These are phyloP conservation scores for Brachystomella parvula DNA, from an alignment of 1,140 invertebrate genomes.

Conservation along the genomic window DNA sequence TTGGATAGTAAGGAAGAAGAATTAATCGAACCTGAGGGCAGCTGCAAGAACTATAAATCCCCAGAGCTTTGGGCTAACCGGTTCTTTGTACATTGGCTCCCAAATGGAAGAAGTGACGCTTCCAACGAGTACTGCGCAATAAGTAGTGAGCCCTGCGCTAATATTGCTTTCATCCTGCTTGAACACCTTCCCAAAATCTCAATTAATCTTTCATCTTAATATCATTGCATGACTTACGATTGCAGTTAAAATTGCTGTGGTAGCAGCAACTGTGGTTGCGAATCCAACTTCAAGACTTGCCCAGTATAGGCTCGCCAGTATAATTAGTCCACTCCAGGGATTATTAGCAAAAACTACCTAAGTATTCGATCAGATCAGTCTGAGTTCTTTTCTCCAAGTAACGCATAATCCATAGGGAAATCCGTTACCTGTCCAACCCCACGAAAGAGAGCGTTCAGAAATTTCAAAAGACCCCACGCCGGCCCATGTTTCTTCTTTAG, in stretches of 20 bases:
- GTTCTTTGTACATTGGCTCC: slow-evolving; percentile 41
- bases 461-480: slow-evolving; percentile 39
- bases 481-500: slow-evolving; percentile 40
- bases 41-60: slow-evolving; percentile 28
- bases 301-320: slow-evolving; percentile 40
- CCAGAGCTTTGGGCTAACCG: slow-evolving; percentile 22
- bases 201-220: no score
- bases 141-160: slow-evolving; percentile 44
- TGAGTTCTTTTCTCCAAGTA: neutral
- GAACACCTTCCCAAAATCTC: slow-evolving; percentile 39
- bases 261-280: slow-evolving; percentile 39
- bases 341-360: slow-evolving; percentile 46
- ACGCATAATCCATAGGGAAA: neutral
- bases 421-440: slow-evolving; percentile 44
- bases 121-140: slow-evolving; percentile 46
- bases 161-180: slow-evolving; percentile 40
- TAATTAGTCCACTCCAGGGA: slow-evolving; percentile 46
- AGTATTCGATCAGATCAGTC: slow-evolving; percentile 17
- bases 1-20: neutral
- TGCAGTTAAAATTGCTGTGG: slow-evolving; percentile 44
- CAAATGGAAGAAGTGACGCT: slow-evolving; percentile 42
- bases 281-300: slow-evolving; percentile 40
- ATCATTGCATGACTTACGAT: slow-evolving; percentile 39
- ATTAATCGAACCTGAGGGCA: slow-evolving; percentile 24
- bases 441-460: slow-evolving; percentile 43